Conservation (phyloP, 2,113 vertebrate species). For the Bos indicus region DNA sequence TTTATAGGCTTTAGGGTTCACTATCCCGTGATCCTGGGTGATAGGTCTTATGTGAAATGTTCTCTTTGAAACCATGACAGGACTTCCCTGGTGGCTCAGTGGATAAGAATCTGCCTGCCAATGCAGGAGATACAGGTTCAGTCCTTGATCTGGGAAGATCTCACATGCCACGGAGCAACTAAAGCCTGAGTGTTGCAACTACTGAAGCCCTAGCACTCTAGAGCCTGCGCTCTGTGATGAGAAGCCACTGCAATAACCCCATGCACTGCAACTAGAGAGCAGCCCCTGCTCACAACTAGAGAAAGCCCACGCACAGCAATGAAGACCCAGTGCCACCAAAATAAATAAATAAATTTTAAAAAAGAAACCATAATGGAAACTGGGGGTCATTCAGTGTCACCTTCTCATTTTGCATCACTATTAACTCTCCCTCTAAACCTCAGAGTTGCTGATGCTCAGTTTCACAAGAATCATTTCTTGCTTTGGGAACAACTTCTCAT, state of each 20-base stretch:
- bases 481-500: neutral
- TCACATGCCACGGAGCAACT: neutral
- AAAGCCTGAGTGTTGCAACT: neutral
- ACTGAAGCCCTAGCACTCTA: neutral
- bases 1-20: neutral
- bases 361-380: neutral
- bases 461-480: neutral
- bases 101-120: neutral
- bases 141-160: neutral
- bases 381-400: neutral
- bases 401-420: neutral
- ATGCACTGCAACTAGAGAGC: accelerated
- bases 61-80: neutral
- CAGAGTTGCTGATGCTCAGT: neutral
- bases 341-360: neutral
- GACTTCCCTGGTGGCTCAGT: neutral
- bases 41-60: neutral
- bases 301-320: neutral
- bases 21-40: neutral
- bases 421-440: neutral
- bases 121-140: neutral
- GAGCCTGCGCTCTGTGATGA: neutral
- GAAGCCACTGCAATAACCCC: neutral
- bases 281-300: neutral
- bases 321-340: neutral